Conservation (phyloP, 2,797 vertebrate species). For the Scolopax bukidnonensis region DNA sequence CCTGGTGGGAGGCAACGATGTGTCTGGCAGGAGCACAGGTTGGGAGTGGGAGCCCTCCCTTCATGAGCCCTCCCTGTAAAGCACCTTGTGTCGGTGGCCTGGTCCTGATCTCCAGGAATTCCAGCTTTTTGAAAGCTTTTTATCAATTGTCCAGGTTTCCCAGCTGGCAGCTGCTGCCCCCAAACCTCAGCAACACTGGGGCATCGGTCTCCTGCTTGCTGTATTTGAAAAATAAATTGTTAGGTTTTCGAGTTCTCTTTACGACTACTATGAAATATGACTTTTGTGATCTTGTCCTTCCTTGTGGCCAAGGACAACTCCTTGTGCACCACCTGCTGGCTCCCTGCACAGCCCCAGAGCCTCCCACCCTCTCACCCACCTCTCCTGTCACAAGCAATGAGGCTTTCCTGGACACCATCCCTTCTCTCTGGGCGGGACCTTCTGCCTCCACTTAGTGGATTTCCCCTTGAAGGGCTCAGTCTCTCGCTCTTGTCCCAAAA, state of each 20-base stretch:
- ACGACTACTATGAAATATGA: neutral
- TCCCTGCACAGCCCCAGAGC: neutral
- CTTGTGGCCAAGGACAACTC: neutral
- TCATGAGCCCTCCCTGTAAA: neutral
- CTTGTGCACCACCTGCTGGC: neutral
- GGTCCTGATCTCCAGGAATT: neutral
- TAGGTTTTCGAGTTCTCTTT: neutral
- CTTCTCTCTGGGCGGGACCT: neutral
- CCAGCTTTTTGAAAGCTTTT: neutral
- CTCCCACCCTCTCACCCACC: neutral
- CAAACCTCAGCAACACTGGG: neutral
- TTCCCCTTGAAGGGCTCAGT: fast-evolving
- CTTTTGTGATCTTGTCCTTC: neutral
- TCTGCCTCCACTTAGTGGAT: fast-evolving
- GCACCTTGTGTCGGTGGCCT: neutral
- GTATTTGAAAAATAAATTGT: neutral
- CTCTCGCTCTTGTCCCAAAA: fast-evolving
- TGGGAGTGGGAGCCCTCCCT: neutral
- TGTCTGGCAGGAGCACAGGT: neutral
- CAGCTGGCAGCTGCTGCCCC: neutral
- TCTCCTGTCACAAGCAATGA: neutral
- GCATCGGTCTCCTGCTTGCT: neutral
- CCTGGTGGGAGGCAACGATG: neutral
- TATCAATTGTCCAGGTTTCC: neutral
- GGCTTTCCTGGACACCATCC: neutral